Evolutionary conservation across 2,797 vertebrate species (phyloP).

Genomic region (Clarias laeviceps): DNA sequence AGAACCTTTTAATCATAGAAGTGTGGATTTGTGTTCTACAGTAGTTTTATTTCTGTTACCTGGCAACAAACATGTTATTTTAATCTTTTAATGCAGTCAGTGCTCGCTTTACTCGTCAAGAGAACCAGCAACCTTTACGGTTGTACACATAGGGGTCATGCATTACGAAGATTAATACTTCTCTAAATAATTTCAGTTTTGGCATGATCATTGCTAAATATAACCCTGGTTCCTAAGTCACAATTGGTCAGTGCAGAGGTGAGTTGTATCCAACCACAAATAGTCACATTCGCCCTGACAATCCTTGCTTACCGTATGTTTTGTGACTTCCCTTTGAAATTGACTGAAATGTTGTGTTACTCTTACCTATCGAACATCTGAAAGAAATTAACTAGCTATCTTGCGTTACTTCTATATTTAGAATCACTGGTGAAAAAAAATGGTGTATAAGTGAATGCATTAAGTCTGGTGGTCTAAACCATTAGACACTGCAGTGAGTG

Average conservation of each 20-base stretch:
- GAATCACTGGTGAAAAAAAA: background rate
- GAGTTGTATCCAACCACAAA: background rate
- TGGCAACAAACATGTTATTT: background rate
- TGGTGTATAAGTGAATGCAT: background rate
- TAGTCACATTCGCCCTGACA: background rate
- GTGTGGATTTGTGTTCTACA: background rate
- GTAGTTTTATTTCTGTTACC: background rate
- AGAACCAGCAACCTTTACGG: background rate
- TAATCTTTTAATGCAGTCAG: background rate
- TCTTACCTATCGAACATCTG: background rate
- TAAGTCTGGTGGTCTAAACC: background rate
- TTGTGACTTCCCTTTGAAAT: background rate
- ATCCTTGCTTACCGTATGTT: background rate
- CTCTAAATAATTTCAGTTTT: background rate
- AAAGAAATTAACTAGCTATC: background rate
- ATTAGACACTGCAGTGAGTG: background rate
- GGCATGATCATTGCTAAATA: background rate
- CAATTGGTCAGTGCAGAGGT: background rate
- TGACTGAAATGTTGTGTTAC: background rate
- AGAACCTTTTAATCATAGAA: constrained; percentile 10
- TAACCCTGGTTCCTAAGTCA: background rate
- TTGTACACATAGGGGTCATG: background rate
- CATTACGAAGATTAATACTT: background rate
- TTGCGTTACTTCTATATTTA: background rate
- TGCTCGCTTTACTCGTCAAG: background rate